Conservation (phyloP, 2,113 vertebrate genomes). For the Xiphophorus maculatus region DNA sequence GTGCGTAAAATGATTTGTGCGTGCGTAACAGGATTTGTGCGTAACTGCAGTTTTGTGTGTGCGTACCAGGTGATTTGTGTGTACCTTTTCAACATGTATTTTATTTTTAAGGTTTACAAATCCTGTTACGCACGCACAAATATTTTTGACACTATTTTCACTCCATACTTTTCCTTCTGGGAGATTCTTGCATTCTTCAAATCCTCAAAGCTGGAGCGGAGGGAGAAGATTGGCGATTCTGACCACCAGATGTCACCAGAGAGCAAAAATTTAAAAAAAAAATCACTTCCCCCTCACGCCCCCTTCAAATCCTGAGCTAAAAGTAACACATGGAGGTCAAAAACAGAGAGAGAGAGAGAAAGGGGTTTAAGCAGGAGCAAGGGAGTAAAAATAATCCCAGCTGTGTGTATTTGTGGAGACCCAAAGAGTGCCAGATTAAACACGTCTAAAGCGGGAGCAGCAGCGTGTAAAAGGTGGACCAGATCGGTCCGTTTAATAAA, state of each 20-base stretch:
- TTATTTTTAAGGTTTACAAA: too few relatives aligned
- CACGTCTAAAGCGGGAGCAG: slow-evolving; percentile 17
- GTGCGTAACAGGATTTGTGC: too few relatives aligned
- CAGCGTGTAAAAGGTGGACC: slow-evolving; percentile 8
- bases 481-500: slow-evolving; percentile 6
- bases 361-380: slow-evolving; percentile 9
- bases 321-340: slow-evolving; percentile 17
- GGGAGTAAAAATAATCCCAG: slow-evolving; percentile 32
- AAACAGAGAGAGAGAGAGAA: background rate
- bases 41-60: too few relatives aligned
- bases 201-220: background rate
- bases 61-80: too few relatives aligned
- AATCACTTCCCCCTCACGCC: too few relatives aligned
- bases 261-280: slow-evolving; percentile 4
- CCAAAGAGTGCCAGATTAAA: slow-evolving; percentile 46
- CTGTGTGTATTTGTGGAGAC: slow-evolving; percentile 56
- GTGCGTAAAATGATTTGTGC: too few relatives aligned
- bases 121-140: too few relatives aligned
- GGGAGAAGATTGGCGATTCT: background rate
- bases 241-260: slow-evolving; percentile 65
- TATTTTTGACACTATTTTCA: too few relatives aligned
- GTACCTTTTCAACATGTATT: too few relatives aligned
- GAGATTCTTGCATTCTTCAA: background rate
- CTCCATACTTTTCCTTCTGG: too few relatives aligned
- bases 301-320: slow-evolving; percentile 14